Evolutionary conservation across 1,140 invertebrate genomes (phyloP).

Genomic region (Eufriesea mexicana): DNA sequence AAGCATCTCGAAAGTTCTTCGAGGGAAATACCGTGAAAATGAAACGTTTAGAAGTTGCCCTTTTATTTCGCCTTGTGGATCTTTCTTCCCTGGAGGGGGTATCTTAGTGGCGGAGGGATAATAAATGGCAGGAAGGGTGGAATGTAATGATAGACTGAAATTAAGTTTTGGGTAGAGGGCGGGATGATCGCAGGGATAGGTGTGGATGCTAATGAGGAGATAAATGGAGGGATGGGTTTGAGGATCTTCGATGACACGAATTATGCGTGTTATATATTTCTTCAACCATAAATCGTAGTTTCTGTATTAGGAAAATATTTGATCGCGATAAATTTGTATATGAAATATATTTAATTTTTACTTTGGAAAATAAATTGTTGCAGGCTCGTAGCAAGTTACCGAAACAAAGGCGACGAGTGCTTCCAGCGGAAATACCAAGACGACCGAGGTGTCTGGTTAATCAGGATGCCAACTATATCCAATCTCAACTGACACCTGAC

Average conservation of each 20-base stretch:
- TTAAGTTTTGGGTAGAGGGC: too few species aligned
- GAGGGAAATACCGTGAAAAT: constrained; percentile 15
- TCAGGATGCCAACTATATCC: constrained; percentile 7
- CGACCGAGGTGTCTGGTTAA: constrained; percentile 77
- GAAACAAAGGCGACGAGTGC: constrained; percentile 91
- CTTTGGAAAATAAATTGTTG: not conserved
- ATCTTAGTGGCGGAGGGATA: not conserved
- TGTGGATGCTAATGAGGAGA: too few species aligned
- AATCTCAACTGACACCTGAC: constrained; percentile 14
- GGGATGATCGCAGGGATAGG: too few species aligned
- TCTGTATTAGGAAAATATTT: too few species aligned
- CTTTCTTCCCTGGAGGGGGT: not conserved
- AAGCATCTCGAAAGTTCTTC: constrained; percentile 2
- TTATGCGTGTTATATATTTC: too few species aligned
- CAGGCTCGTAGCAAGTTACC: constrained; percentile 94
- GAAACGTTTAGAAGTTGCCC: not conserved
- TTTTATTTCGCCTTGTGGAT: not conserved
- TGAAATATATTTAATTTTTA: not conserved
- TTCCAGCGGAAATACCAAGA: constrained; percentile 91
- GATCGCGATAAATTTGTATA: too few species aligned
- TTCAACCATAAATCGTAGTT: too few species aligned
- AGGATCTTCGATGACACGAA: too few species aligned
- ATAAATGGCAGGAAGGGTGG: not conserved
- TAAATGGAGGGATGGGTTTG: too few species aligned
- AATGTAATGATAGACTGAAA: not conserved